phyloP scores from a whole-genome alignment of 2,113 vertebrate genomes.

The Anoura caudifer region DNA sequence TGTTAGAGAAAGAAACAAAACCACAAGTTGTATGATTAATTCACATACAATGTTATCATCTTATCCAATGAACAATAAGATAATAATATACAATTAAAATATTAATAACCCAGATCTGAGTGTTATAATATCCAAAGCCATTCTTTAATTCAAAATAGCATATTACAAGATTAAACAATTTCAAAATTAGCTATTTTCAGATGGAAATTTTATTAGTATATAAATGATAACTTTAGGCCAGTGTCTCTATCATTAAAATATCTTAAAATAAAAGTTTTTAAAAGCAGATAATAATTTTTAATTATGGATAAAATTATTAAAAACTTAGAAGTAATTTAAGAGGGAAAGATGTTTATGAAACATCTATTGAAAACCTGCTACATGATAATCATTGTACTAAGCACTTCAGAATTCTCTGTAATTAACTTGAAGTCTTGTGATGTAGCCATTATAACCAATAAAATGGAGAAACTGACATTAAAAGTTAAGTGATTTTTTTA shows the following conservation, averaged over 20 bases:
- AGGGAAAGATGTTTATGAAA: not conserved
- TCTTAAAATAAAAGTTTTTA: not conserved
- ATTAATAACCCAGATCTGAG: not conserved
- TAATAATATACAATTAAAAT: not conserved
- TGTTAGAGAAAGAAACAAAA: not conserved
- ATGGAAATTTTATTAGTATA: not conserved
- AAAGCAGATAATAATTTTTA: not conserved
- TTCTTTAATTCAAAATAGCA: not conserved
- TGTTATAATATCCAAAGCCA: fast-evolving
- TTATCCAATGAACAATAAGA: not conserved
- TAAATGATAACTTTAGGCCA: not conserved
- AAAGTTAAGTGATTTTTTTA: not conserved
- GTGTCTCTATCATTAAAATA: not conserved
- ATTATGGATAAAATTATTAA: not conserved
- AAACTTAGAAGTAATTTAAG: not conserved
- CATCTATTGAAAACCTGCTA: not conserved
- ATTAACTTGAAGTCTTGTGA: not conserved
- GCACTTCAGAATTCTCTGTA: not conserved
- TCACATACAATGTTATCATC: not conserved
- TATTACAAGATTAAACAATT: not conserved
- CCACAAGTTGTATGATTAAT: not conserved
- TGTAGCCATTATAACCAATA: not conserved
- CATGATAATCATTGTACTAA: not conserved
- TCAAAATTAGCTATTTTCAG: not conserved
- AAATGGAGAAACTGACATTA: not conserved